Evolutionary conservation across 2,113 vertebrate species (phyloP), one percentile per base, ranked within the genome.

Genomic region (Euleptes europaea): DNA sequence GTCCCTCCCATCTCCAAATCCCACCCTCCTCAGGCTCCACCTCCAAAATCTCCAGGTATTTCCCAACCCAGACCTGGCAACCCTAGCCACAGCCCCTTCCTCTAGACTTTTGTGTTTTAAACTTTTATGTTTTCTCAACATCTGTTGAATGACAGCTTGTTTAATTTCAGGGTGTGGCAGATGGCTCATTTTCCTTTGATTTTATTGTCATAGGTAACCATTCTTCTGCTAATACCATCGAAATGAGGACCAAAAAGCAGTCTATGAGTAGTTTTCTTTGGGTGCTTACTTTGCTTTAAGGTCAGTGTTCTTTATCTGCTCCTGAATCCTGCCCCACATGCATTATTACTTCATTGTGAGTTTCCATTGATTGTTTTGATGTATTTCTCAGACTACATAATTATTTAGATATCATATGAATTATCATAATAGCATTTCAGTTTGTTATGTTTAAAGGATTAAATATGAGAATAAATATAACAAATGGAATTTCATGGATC

Each of bases 161-260:
- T 86, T 83, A 35, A 78, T 89, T 88, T 88, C 67, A 75, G 26
- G 8, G 2, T 23, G 8, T 86, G 10, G 2, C 26, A 84, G 74
- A 23, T n/a, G 8, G 4, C 44, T 86, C 17, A 70, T 81, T 5
- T 71, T 38, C 73, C 23, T 2, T 11, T 66, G 76, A 15, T 5
- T 49, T 17, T 54, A 31, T 19, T 57, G 0, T 35, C 19, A 10
- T 23, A 47, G 3, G 26, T n/a, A 84, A 28, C 44, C 11, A 19
- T 63, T 63, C 60, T 63, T 63, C 60, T 19, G 23, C 60, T 63
- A 63, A n/a, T 14, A 77, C 11, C 4, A 80, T 49, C 78, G 86
- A 35, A 74, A 10, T 73, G 82, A 72, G 42, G 86, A 49, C 5
- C 66, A 6, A 51, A 82, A 35, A 38, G 19, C 6, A 13, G 54